Base-by-base conservation (phyloP, 2,113 vertebrate genomes). In the Willisornis vidua region DNA sequence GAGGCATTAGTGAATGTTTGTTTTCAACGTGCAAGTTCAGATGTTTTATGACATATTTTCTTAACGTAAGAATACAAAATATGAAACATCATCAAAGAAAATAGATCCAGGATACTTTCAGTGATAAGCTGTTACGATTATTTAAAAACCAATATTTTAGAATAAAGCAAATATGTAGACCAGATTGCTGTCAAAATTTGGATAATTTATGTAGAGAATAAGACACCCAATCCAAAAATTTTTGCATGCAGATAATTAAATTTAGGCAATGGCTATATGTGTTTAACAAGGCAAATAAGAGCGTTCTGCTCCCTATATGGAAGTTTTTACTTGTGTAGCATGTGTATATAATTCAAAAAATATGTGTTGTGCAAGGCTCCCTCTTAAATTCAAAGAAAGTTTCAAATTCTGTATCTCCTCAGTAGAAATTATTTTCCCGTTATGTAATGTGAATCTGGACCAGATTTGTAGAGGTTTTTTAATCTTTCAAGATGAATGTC, bases 111-210 rank as follows among this genome's bases (percentile, higher is more conserved):
- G 31, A 89, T 90, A 74, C 73, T 90, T 94, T 88, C 29, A 93
- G 55, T 76, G 81, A 68, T 87, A 95, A 57, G 58, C 83, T 96
- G 81, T 94, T 95, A 89, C 62, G 86, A 97, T 84, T 92, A 91
- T 87, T 89, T 79, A 29, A 87, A 85, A 70, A 35, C 6, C 76
- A 87, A 26, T 96, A 73, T 94, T 95, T 96, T 90, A 94, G 43
- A 93, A 94, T 93, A 90, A 93, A 87, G 75, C 35, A 87, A 76
- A 90, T 76, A 90, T 81, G 76, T 82, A 94, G 54, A 92, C 92
- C 95, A 96, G 92, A 96, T 95, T 95, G 88, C 87, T 90, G 78
- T 93, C 94, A 95, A 90, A 94, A 91, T 96, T 87, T 83, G 72
- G 67, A 93, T 96, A 91, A 93, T 90, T 93, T 95, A 89, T 85